Conservation (phyloP, 2,797 vertebrate genomes). For the Decapterus maruadsi region DNA sequence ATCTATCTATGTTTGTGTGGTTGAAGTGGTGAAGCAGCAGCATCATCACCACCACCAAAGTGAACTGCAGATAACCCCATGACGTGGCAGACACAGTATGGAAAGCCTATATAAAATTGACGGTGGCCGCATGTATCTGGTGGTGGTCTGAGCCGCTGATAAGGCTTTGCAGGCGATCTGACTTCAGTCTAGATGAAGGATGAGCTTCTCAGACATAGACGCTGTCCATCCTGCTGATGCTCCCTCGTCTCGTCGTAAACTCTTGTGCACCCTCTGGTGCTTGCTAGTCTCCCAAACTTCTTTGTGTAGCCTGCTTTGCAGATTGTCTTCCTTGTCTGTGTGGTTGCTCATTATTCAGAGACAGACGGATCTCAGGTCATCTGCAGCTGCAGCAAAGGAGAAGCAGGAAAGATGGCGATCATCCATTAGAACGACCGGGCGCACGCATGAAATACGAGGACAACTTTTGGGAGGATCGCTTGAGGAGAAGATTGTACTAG, state of each 20-base stretch:
- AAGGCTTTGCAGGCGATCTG: conserved; percentile 74
- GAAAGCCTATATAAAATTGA: conserved; percentile 77
- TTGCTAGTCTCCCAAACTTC: conserved; percentile 90
- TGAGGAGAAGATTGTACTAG: conserved; percentile 85
- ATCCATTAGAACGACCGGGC: conserved; percentile 98
- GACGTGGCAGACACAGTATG: conserved; percentile 81
- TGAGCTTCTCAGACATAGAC: conserved; percentile 82
- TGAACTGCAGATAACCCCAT: conserved; percentile 86
- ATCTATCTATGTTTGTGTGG: conserved; percentile 40
- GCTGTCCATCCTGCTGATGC: conserved; percentile 85
- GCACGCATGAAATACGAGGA: conserved; percentile 95
- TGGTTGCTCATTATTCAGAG: conserved; percentile 99
- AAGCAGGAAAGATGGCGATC: conserved; percentile 99
- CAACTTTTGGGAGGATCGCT: conserved; percentile 91
- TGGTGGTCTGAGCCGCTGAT: conserved; percentile 71
- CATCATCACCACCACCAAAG: conserved; percentile 63
- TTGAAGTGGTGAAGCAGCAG: conserved; percentile 54
- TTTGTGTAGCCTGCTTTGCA: conserved; percentile 96
- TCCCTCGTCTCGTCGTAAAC: conserved; percentile 87
- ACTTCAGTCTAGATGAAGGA: conserved; percentile 83
- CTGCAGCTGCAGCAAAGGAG: conserved; percentile 95
- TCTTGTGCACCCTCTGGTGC: conserved; percentile 99
- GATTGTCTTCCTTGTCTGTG: conserved; percentile 98
- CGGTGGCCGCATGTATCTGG: conserved; percentile 62
- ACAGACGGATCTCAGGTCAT: conserved; percentile 99